Evolutionary conservation across 2,888 invertebrate genomes (phyloP), one percentile per base, ranked within the genome.

Genomic region (Scaeva pyrastri): DNA sequence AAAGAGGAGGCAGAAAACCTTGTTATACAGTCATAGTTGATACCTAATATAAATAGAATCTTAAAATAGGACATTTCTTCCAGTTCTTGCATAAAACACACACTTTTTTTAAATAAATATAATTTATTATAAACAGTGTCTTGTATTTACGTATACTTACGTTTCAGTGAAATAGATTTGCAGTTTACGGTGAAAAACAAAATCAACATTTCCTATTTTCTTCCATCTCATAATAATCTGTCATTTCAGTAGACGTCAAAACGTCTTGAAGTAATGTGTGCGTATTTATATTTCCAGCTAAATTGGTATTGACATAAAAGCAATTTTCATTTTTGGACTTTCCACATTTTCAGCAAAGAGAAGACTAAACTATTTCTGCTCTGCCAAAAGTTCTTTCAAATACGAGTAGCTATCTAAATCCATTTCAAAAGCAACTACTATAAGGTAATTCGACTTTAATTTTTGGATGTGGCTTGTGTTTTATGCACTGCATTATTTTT

Each of bases 31-130:
- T n/a, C 3, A 16, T n/a, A 31, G 26, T n/a, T n/a, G n/a, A n/a
- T n/a, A n/a, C n/a, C n/a, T n/a, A 45, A 45, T 62, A 62, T 62
- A 62, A 62, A 62, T 64, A 64, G 45, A 45, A 64, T 45, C 45
- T 64, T 64, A 45, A 64, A 64, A 31, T 45, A 64, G 64, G 45
- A 16, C 45, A 45, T 45, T 78, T 45, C 50, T 56, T 43, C 14
- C 31, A 60, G 14, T 55, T 36, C 26, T 2, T 21, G 14, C 23
- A 50, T 14, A 16, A 19, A 19, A 11, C 26, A 45, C 45, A 26
- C 23, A 10, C 26, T 43, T 26, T 26, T 31, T 26, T 26, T 39
- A 64, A 16, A 64, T 23, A 60, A 39, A 21, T 39, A 21, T 39
- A 19, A 41, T 14, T 60, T 31, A 2, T 26, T 31, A 31, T 31